A percentile compares a stretch with the other conserved stretches of the same genome.
phyloP scores from a whole-genome alignment of 2,113 vertebrate species.

The Eleginops maclovinus region DNA sequence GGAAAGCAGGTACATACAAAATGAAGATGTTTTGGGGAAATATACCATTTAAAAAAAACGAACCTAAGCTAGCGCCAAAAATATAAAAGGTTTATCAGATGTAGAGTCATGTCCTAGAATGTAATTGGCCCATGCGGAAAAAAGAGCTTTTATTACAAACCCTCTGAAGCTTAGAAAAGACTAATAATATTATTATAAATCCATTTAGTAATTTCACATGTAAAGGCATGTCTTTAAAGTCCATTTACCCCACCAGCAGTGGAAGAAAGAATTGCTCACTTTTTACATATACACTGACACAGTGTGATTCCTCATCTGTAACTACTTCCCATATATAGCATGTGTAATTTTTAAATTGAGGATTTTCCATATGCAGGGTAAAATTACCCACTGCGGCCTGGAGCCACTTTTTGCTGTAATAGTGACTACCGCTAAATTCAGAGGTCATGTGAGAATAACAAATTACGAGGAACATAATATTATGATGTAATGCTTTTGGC shows the following conservation, averaged over 20 bases:
- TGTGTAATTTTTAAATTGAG: conserved; percentile 17
- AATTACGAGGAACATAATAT: conserved; percentile 8
- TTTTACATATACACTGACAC: neutral
- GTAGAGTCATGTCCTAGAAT: neutral
- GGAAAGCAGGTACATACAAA: no score
- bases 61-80: no score
- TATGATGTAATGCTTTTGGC: conserved; percentile 30
- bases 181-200: neutral
- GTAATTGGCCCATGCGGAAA: neutral
- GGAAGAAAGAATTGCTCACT: conserved; percentile 7
- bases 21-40: no score
- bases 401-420: conserved; percentile 5
- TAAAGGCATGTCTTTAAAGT: neutral
- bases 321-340: neutral
- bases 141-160: neutral
- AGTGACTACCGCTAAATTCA: conserved; percentile 12
- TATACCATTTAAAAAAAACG: no score
- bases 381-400: conserved; percentile 8
- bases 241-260: neutral
- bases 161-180: neutral
- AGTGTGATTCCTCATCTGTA: neutral
- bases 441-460: conserved; percentile 25
- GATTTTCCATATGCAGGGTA: conserved; percentile 17
- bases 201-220: neutral
- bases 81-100: neutral